Evolutionary conservation across 30 jellyfish, hydroid and myxozoan genomes (phyloP).

Genomic region (Catostylus mosaicus): DNA sequence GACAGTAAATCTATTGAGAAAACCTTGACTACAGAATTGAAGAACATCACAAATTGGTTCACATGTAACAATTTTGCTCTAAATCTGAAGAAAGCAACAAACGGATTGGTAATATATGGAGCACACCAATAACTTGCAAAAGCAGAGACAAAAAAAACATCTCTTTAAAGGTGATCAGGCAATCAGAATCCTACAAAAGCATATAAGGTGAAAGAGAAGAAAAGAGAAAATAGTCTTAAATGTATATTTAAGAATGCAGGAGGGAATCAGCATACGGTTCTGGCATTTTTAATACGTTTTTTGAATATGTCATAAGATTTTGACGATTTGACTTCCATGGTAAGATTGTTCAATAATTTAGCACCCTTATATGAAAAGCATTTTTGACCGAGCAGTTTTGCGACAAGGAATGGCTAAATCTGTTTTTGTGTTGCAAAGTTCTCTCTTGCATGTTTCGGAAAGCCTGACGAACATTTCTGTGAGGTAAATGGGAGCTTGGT

Average conservation of each 20-base stretch:
- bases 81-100: conserved; percentile 21
- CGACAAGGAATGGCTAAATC: neutral
- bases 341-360: neutral
- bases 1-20: conserved; percentile 25
- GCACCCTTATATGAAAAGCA: conserved; percentile 15
- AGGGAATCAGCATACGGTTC: conserved; percentile 6
- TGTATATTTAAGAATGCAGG: neutral
- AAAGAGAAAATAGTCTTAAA: too few relatives aligned
- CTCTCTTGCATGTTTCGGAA: neutral
- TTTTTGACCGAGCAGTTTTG: neutral
- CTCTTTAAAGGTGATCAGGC: conserved; percentile 9
- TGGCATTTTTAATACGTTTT: too few relatives aligned
- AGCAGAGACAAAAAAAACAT: conserved; percentile 6
- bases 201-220: too few relatives aligned
- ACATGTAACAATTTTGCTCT: conserved; percentile 7
- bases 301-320: neutral
- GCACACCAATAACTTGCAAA: conserved; percentile 40
- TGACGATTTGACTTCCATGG: too few relatives aligned
- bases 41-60: conserved; percentile 38
- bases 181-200: conserved; percentile 12
- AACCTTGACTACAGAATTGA: conserved; percentile 21
- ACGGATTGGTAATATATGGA: conserved; percentile 12
- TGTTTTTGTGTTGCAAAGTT: neutral
- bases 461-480: neutral
- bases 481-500: conserved; percentile 9